Evolutionary conservation across 2,888 invertebrate genomes (phyloP).

Genomic region (Ceriagrion tenellum): DNA sequence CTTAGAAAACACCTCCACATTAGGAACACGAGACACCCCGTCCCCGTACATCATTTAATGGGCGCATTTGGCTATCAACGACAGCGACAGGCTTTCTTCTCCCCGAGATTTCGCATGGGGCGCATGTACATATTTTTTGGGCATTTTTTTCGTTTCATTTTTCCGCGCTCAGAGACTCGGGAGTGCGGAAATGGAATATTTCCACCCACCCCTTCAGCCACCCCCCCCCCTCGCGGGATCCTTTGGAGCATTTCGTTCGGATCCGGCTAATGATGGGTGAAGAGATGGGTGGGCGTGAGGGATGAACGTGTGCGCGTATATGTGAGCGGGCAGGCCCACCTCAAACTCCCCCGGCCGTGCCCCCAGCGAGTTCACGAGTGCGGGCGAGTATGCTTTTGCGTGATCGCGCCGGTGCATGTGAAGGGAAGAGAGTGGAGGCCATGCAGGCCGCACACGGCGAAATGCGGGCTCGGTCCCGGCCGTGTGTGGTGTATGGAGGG

Average conservation of each 20-base stretch:
- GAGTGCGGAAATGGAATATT: slow-evolving; percentile 22
- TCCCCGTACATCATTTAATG: not conserved
- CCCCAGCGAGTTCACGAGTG: slow-evolving; percentile 6
- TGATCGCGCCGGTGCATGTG: not conserved
- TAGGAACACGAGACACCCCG: not conserved
- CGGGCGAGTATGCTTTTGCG: slow-evolving; percentile 9
- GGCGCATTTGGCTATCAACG: slow-evolving; percentile 1
- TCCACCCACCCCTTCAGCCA: not conserved
- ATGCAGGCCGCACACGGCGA: not conserved
- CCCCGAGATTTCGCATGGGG: not conserved
- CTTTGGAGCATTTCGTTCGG: slow-evolving; percentile 35
- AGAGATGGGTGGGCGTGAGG: not conserved
- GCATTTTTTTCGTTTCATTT: too few species aligned
- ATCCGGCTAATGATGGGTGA: slow-evolving; percentile 28
- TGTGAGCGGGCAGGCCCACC: not conserved
- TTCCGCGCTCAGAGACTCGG: not conserved
- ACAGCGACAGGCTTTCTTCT: not conserved
- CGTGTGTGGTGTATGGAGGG: too few species aligned
- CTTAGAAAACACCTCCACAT: not conserved
- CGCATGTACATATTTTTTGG: not conserved
- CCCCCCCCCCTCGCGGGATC: not conserved
- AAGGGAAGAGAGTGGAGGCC: not conserved
- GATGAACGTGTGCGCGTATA: too few species aligned
- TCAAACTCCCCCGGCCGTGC: not conserved
- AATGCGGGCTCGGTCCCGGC: not conserved